These are phyloP conservation scores for Drosophila virilis DNA, from an alignment of 1,140 invertebrate genomes.

Conservation along the genomic window DNA sequence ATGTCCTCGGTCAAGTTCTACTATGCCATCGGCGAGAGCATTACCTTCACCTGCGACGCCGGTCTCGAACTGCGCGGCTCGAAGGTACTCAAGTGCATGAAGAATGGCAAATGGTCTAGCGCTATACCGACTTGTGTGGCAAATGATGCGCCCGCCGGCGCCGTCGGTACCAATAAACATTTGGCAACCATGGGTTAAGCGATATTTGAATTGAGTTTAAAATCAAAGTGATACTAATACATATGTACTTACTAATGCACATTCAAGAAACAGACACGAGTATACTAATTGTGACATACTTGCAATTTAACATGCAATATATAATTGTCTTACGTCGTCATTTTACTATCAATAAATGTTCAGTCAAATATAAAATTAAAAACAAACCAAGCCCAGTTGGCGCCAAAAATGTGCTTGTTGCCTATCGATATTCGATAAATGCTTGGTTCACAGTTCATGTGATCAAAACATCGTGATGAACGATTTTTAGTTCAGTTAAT, in stretches of 20 bases:
- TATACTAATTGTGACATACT: constrained; percentile 59
- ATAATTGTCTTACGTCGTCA: constrained; percentile 56
- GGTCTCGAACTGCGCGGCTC: constrained; percentile 90
- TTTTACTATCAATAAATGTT: constrained; percentile 78
- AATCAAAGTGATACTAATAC: constrained; percentile 79
- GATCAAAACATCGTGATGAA: not conserved
- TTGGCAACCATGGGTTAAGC: constrained; percentile 65
- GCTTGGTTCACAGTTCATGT: not conserved
- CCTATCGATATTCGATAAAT: not conserved
- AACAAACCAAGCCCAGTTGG: constrained; percentile 1
- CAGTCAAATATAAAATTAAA: constrained; percentile 40
- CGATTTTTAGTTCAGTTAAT: too few species aligned
- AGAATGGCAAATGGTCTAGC: constrained; percentile 94
- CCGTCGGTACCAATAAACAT: constrained; percentile 53
- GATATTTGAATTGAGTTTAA: constrained; percentile 44
- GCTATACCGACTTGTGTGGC: constrained; percentile 89
- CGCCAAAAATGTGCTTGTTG: constrained; percentile 9
- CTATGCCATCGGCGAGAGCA: constrained; percentile 93
- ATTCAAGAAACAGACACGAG: constrained; percentile 54
- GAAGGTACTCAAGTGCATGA: constrained; percentile 90
- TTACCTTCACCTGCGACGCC: constrained; percentile 92
- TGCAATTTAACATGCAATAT: constrained; percentile 71
- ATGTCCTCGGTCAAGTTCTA: constrained; percentile 95
- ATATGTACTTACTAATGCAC: constrained; percentile 76
- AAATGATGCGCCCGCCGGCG: constrained; percentile 53